A percentile compares a stretch with the other conserved stretches of the same genome.
Evolutionary conservation across 1,140 invertebrate genomes (phyloP).

Genomic region (Harlomillsia oculata): DNA sequence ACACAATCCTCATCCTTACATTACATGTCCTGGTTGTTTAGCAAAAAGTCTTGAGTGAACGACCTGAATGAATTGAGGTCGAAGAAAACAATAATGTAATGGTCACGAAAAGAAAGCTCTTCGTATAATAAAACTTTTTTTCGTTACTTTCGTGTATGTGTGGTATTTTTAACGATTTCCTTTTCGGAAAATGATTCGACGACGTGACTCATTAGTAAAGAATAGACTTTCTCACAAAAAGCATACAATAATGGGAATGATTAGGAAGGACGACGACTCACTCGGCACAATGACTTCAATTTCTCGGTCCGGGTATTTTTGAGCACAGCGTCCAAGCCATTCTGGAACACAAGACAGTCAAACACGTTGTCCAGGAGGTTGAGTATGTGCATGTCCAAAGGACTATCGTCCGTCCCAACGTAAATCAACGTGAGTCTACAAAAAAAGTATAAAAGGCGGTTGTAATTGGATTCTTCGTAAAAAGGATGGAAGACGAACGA

Average conservation of each 20-base stretch:
- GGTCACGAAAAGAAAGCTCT: no score
- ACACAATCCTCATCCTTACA: no score
- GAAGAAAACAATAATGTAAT: no score
- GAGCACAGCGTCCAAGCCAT: slow-evolving; percentile 65
- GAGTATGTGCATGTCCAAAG: slow-evolving; percentile 39
- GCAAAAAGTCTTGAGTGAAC: no score
- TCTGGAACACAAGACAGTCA: slow-evolving; percentile 61
- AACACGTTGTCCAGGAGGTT: slow-evolving; percentile 59
- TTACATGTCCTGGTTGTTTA: no score
- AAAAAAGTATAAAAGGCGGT: slow-evolving; percentile 5
- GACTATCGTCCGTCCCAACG: slow-evolving; percentile 39
- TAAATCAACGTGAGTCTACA: slow-evolving; percentile 43
- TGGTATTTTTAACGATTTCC: no score
- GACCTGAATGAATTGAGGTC: no score
- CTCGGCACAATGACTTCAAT: slow-evolving; percentile 64
- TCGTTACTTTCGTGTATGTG: no score
- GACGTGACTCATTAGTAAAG: not conserved
- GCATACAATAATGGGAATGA: no score
- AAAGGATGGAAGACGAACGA: not conserved
- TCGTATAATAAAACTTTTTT: no score
- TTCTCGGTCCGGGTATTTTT: slow-evolving; percentile 64
- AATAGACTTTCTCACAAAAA: not conserved
- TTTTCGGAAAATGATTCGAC: no score
- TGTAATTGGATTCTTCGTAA: not conserved
- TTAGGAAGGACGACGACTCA: no score